These are phyloP conservation scores for Urechis unicinctus DNA, from an alignment of 2,888 invertebrate species.

Conservation along the genomic window DNA sequence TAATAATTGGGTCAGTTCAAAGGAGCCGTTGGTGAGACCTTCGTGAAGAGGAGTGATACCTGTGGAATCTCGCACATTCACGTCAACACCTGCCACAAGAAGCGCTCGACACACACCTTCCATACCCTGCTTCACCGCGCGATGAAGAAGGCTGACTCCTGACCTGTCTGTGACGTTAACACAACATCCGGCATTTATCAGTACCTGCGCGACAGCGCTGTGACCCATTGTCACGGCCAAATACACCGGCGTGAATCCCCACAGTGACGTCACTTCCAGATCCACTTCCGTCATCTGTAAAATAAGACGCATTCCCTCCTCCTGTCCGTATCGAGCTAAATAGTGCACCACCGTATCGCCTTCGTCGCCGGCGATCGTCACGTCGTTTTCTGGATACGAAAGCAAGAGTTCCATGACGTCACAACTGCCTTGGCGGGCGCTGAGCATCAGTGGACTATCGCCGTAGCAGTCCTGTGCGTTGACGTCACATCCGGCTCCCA, in stretches of 20 bases:
- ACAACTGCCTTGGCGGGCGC: conserved; percentile 5
- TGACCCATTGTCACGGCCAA: conserved; percentile 12
- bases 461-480: conserved; percentile 13
- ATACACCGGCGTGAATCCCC: conserved; percentile 15
- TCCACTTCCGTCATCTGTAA: conserved; percentile 6
- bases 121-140: conserved; percentile 3
- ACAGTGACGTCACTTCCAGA: conserved; percentile 8
- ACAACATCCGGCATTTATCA: conserved; percentile 24
- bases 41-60: conserved; percentile 24
- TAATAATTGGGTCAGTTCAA: conserved; percentile 21
- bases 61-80: conserved; percentile 13
- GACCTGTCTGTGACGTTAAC: conserved; percentile 7
- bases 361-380: conserved; percentile 12
- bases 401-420: conserved; percentile 14
- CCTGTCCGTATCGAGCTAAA: conserved; percentile 14
- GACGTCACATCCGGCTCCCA: conserved; percentile 8
- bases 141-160: conserved; percentile 4
- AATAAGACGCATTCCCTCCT: conserved; percentile 10
- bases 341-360: conserved; percentile 22
- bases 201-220: conserved; percentile 4
- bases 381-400: conserved; percentile 4
- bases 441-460: conserved; percentile 16
- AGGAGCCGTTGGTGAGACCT: conserved; percentile 20
- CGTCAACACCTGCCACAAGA: conserved; percentile 10
- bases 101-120: conserved; percentile 9